Conservation (phyloP, 2,113 vertebrate species). For the Carassius gibelio region DNA sequence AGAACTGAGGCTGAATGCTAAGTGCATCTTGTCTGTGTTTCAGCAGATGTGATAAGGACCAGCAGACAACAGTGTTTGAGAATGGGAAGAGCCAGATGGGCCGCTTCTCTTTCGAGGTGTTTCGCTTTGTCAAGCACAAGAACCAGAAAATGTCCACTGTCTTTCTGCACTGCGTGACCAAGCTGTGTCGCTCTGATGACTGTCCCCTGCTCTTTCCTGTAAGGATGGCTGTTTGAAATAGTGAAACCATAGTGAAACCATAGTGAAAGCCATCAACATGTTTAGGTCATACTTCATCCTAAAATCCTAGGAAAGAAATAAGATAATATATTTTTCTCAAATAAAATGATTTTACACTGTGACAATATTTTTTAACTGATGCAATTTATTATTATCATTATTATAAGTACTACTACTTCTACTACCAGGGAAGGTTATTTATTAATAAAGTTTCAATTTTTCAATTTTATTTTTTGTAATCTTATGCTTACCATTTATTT, state of each 20-base stretch:
- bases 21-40: neutral
- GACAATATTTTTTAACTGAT: neutral
- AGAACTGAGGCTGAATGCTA: constrained; percentile 26
- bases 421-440: too few species aligned
- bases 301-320: neutral
- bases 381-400: too few species aligned
- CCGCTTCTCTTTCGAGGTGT: constrained; percentile 95
- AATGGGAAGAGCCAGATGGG: constrained; percentile 94
- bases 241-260: neutral
- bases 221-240: constrained; percentile 61
- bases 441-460: too few species aligned
- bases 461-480: too few species aligned
- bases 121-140: constrained; percentile 97
- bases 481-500: too few species aligned
- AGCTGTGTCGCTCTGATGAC: constrained; percentile 91
- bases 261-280: neutral
- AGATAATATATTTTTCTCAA: neutral
- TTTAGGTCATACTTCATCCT: neutral
- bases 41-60: constrained; percentile 93
- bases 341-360: neutral
- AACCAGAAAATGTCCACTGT: constrained; percentile 99
- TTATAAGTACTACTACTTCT: too few species aligned
- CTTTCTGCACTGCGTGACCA: constrained; percentile 95
- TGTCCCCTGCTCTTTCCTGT: constrained; percentile 92
- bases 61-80: constrained; percentile 74